Evolutionary conservation across 2,888 invertebrate genomes (phyloP), one percentile per base, ranked within the genome.

Genomic region (Phalera bucephala): DNA sequence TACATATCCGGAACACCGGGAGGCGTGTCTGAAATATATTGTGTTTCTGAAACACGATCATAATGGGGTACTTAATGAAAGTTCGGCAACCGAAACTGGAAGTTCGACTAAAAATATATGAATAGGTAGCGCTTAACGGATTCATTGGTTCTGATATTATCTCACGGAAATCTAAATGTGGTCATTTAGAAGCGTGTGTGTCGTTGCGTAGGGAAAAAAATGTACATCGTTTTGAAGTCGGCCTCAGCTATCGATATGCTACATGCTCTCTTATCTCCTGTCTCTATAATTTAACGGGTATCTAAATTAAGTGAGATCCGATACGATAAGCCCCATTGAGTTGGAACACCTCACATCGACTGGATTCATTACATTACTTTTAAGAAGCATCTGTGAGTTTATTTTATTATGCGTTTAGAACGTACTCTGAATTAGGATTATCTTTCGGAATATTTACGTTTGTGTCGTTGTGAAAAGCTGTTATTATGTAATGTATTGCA

Each of bases 261-360:
- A 76, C 75, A 72, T 66, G 69, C 67, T 59, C 63, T 63, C 74
- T 85, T 87, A 87, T 88, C 88, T 81, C 29, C 68, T 66, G 64
- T 68, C 72, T 68, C 79, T 77, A 73, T 82, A 82, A 81, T 81
- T 85, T 85, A 86, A 86, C 87, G 82, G 80, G 76, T 72, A 75
- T 82, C 83, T 84, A 86, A 87, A 87, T 79, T 82, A 83, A 79
- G 69, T 64, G 76, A 87, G 87, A 88, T 89, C 74, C 76, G 70
- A 82, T 78, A 69, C 75, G 88, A 89, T 88, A 89, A 86, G 77
- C 74, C 66, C 72, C 72, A 78, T 81, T 75, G 75, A 80, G 74
- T 79, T 63, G 65, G 74, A 76, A 82, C 78, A 80, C 73, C 76
- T 81, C 64, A 77, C 72, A 70, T 67, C 53, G 63, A 61, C 62